Conservation (phyloP, 2,888 invertebrate genomes). For the Philonicus albiceps region DNA sequence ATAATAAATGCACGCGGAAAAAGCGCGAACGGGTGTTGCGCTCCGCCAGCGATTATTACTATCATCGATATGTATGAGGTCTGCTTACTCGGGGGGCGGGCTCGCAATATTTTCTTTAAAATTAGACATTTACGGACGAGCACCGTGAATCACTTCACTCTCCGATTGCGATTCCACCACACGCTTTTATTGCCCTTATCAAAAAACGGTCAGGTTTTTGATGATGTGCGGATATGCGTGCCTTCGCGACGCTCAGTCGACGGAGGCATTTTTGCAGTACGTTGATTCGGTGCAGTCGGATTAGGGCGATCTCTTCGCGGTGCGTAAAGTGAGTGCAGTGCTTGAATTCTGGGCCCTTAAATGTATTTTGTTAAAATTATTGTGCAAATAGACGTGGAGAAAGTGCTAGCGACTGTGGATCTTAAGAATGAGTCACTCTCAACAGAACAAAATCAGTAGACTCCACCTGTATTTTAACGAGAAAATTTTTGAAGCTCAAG, state of each 20-base stretch:
- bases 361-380: background rate
- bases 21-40: background rate
- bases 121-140: constrained; percentile 23
- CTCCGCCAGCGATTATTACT: background rate
- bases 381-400: background rate
- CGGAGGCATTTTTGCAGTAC: background rate
- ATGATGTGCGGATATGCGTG: constrained; percentile 15
- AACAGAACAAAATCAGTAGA: constrained; percentile 2
- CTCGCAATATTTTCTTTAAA: background rate
- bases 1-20: constrained; percentile 21
- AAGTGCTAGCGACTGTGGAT: background rate
- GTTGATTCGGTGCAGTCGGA: background rate
- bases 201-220: constrained; percentile 20
- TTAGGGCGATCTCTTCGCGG: background rate
- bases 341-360: background rate
- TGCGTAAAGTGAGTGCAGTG: background rate
- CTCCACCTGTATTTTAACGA: constrained; percentile 26
- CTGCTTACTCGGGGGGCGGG: background rate
- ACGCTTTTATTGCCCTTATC: constrained; percentile 30
- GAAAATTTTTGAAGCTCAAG: constrained; percentile 19
- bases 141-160: constrained; percentile 5
- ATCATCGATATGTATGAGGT: background rate
- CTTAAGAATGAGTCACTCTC: background rate
- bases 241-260: background rate
- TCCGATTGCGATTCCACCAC: background rate